Conservation (phyloP, 2,797 vertebrate genomes). For the Macropus fuliginosus region DNA sequence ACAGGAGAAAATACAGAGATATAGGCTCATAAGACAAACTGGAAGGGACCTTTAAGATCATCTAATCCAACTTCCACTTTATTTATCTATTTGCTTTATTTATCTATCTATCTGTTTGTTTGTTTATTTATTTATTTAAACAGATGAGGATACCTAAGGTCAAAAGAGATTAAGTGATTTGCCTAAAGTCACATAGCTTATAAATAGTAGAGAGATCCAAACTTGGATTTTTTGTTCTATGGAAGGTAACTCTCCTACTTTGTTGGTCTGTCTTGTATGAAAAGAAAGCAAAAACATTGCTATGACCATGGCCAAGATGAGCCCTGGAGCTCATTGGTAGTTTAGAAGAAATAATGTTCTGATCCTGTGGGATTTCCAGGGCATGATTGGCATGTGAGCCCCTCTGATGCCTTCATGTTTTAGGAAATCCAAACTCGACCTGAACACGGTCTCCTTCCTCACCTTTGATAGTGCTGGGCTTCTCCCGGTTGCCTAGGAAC, state of each 20-base stretch:
- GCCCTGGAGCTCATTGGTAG: neutral
- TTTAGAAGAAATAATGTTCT: neutral
- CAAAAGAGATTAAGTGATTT: neutral
- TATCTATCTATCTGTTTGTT: neutral
- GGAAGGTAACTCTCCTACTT: neutral
- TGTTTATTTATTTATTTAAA: neutral
- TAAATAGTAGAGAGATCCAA: neutral
- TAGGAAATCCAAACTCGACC: neutral
- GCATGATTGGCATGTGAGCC: neutral
- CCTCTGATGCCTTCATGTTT: neutral
- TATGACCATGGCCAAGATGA: neutral
- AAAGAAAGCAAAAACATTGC: neutral
- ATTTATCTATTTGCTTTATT: neutral
- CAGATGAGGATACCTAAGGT: neutral
- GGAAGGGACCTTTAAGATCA: neutral
- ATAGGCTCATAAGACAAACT: neutral
- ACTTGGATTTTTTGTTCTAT: neutral
- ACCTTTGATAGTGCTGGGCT: neutral
- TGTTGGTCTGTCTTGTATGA: neutral
- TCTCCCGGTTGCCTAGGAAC: neutral
- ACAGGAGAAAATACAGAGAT: neutral
- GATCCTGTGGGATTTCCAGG: neutral
- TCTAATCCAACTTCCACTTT: neutral
- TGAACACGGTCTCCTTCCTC: neutral
- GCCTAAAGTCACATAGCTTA: neutral